Base-by-base conservation (phyloP, 2,888 invertebrate genomes). In the Plebejus anna region DNA sequence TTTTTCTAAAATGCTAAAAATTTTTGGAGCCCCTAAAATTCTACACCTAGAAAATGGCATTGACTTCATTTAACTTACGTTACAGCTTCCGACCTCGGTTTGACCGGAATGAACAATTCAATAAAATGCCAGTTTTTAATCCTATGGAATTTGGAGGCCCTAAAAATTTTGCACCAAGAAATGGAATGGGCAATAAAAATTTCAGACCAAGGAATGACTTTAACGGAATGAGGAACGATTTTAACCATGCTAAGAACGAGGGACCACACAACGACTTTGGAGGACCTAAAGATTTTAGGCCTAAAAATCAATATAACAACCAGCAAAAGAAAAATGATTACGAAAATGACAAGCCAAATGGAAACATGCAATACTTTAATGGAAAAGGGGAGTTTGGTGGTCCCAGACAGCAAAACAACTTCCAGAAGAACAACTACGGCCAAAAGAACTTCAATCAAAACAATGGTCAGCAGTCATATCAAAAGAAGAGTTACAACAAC, bases 81-180 rank as follows among this genome's bases (percentile, higher is more conserved):
- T 80, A 77, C 80, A 94, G 94, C 94, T 95, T 93, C 90, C 95
- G 95, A 87, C 94, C 95, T 85, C 93, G 95, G 87, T 92, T 95
- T 87, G 95, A 95, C 89, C 95, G 95, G 87, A 94, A 94, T 91
- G 95, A 95, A 94, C 95, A 95, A 94, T 94, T 94, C 88, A 94
- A 94, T 87, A 95, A 95, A 90, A 91, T 95, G 80, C 92, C 90
- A 78, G 92, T 87, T 82, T 89, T 89, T 79, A 92, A 91, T 87
- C 90, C 90, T 77, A 81, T 90, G 79, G 94, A 94, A 79, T 94
- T 94, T 85, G 94, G 94, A 73, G 94, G 94, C 22, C 94, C 94
- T 76, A 94, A 93, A 86, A 90, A 88, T 81, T 94, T 92, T 87
- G 90, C 87, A 79, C 94, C 94, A 59, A 88, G 94, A 82, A 89